Base-by-base conservation (phyloP, 37 sponge, comb jelly and placozoan species). In the Theonella swinhoei region DNA sequence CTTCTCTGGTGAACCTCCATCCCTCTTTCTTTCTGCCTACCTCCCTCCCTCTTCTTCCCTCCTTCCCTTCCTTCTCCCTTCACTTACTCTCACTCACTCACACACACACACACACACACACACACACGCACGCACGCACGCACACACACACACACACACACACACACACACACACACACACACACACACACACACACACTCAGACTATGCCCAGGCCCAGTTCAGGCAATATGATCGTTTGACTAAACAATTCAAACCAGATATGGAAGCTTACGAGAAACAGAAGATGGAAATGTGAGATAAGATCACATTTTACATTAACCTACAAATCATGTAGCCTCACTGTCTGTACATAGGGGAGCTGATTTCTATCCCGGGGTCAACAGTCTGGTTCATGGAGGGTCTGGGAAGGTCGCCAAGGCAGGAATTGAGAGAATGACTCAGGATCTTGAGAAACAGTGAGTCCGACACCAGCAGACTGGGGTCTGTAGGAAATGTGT, bases 221-320 rank as follows among this genome's bases (percentile, higher is more conserved):
- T 85, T 82, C 34, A 78, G 99, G 1, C 95, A 99, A 62, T 99
- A 99, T 76, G 90, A 96, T 89, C 83, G 97, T 30, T 85, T 99
- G 30, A 92, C 90, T 39, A 89, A 84, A 78, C 92, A 95, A 70
- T 33, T 95, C 61, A 78, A 93, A 30, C 92, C 96, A 3, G 88
- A 93, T 75, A 43, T 95, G 81, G 88, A 70, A 34, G 75, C 70
- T 0, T 97, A 94, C 63, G 91, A 94, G 67, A 87, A 88, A 71
- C 87, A 88, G 76, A 95, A 95, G 80, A 59, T 65, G 28, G 89
- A 91, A 36, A 62, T 94, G 91, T 88, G 80, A 70, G 91, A n/a
- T n/a, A n/a, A n/a, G n/a, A n/a, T 72, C 29, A 39, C 62, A 33
- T 73, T 24, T 25, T 29, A 24, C 23, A 17, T 68, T 68, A n/a